A percentile compares a stretch with the other conserved stretches of the same genome.
phyloP scores from a whole-genome alignment of 2,113 vertebrate genomes.

The Suricata suricatta region DNA sequence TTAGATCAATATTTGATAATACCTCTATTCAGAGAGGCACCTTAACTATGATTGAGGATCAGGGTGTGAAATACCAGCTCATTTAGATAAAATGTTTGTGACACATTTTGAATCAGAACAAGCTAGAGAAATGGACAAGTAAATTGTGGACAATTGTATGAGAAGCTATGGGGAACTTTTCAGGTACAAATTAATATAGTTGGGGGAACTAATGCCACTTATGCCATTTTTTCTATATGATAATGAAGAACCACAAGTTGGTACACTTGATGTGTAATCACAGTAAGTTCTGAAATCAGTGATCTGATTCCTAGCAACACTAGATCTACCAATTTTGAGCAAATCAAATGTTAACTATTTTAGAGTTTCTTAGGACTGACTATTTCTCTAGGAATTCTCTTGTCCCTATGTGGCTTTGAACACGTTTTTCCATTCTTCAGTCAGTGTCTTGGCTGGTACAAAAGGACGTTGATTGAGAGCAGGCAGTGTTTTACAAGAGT shows the following conservation, averaged over 20 bases:
- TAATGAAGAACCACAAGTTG: background rate
- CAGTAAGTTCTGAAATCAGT: background rate
- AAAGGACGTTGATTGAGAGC: constrained; percentile 16
- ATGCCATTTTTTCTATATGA: background rate
- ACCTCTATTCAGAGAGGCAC: background rate
- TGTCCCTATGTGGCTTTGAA: background rate
- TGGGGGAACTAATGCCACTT: background rate
- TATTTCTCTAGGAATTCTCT: background rate
- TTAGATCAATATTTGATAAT: background rate
- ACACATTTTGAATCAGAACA: background rate
- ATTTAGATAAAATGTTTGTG: background rate
- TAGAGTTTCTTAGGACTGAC: background rate
- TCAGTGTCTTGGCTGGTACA: background rate
- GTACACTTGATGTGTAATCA: background rate
- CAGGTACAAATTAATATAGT: background rate
- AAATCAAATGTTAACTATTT: background rate
- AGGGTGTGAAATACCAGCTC: background rate
- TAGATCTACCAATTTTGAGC: background rate
- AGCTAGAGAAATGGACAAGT: background rate
- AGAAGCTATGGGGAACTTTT: background rate
- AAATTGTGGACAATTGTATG: background rate
- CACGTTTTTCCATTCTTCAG: background rate
- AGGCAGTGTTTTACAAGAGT: constrained; percentile 38
- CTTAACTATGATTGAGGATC: background rate
- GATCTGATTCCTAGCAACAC: background rate